Evolutionary conservation across 2,888 invertebrate species (phyloP), one percentile per base, ranked within the genome.

Genomic region (Platycheirus albimanus): DNA sequence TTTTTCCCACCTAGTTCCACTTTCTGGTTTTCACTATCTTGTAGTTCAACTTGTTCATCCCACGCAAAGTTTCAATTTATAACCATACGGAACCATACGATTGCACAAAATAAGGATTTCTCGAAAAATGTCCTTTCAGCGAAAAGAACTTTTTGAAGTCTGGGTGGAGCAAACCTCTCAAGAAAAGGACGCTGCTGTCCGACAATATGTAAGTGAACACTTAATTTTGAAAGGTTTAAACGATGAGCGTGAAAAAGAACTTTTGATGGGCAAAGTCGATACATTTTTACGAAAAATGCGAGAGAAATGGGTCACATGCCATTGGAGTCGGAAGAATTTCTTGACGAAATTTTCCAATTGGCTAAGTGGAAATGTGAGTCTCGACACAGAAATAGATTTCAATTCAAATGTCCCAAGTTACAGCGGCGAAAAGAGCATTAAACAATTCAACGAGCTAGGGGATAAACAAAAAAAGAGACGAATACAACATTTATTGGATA

Each of bases 91-190:
- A 38, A 38, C 38, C 38, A 38, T 38, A 11, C 1, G 38, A 10
- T 11, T 38, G 10, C n/a, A 38, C n/a, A 38, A 38, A 38, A 4
- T 3, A 38, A 11, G 38, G 38, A 38, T 38, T 38, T 38, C n/a
- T n/a, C 1, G n/a, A 38, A 38, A 38, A 38, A 38, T 38, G 11
- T 38, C 38, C 38, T 10, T 38, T 38, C 38, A 38, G 38, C 38
- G 38, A 38, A 38, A 38, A 38, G 38, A 38, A n/a, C 38, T 38
- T 38, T 38, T 38, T 38, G n/a, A 38, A 3, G 38, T n/a, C 38
- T 10, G 38, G n/a, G 38, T 38, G n/a, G 38, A 38, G 4, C 11
- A n/a, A 38, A 38, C n/a, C 11, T 38, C 38, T 4, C n/a, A n/a
- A 38, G 11, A 38, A 38, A 24, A 24, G 24, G 24, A 24, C 24